A percentile compares a stretch with the other conserved stretches of the same genome.
These are phyloP conservation scores for Malthinus flaveolus DNA, from an alignment of 2,888 invertebrate species.

Conservation along the genomic window DNA sequence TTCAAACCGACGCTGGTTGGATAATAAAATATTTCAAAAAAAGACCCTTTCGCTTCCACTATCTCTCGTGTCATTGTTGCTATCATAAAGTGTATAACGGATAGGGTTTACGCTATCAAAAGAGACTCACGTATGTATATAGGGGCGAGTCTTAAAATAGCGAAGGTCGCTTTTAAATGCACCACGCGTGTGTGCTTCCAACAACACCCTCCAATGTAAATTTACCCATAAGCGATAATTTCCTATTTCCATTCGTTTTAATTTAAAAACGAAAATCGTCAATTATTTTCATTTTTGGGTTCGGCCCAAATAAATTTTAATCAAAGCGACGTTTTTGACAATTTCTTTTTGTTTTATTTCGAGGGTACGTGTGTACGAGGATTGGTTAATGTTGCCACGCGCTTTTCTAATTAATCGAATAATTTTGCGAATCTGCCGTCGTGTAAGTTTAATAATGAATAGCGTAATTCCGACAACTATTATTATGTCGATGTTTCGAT, in stretches of 20 bases:
- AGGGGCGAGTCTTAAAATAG: slow-evolving; percentile 12
- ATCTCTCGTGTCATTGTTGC: slow-evolving; percentile 16
- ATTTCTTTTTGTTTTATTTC: too few species aligned
- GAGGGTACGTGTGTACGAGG: too few species aligned
- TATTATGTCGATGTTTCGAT: too few species aligned
- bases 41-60: slow-evolving; percentile 13
- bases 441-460: too few species aligned
- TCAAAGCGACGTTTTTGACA: too few species aligned
- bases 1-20: slow-evolving; percentile 23
- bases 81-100: slow-evolving; percentile 14
- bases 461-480: too few species aligned
- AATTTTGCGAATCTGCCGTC: too few species aligned
- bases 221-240: slow-evolving; percentile 4
- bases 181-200: slow-evolving; percentile 12
- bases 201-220: background rate
- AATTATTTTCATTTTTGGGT: too few species aligned
- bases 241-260: slow-evolving; percentile 1
- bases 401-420: too few species aligned
- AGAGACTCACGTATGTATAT: slow-evolving; percentile 7
- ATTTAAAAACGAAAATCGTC: background rate
- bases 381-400: too few species aligned
- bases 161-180: slow-evolving; percentile 6
- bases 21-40: slow-evolving; percentile 21
- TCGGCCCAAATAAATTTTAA: too few species aligned
- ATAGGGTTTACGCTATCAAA: slow-evolving; percentile 18